These are phyloP conservation scores for Solen grandis DNA, from an alignment of 1,140 invertebrate species.

Conservation along the genomic window DNA sequence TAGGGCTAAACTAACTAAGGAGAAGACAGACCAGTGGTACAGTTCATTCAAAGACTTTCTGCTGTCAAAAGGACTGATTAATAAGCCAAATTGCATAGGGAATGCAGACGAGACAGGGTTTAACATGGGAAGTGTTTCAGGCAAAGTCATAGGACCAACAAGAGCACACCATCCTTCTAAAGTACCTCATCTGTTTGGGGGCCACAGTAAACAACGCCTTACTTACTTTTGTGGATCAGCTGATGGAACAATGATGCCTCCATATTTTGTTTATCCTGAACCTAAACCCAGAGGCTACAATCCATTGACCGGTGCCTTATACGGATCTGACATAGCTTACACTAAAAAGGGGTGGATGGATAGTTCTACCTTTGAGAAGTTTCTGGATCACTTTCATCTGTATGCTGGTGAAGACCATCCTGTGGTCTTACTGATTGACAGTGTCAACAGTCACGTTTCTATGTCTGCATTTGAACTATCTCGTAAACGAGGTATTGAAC, in stretches of 20 bases:
- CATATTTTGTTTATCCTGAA: constrained; percentile 36
- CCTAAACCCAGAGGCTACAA: background rate
- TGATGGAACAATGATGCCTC: constrained; percentile 32
- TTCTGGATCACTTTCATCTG: constrained; percentile 53
- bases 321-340: constrained; percentile 18
- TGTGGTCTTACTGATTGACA: constrained; percentile 53
- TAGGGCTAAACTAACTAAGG: constrained; percentile 3
- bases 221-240: constrained; percentile 27
- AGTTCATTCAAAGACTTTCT: constrained; percentile 25
- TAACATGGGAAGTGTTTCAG: constrained; percentile 19
- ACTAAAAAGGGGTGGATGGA: constrained; percentile 59
- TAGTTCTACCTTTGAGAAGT: constrained; percentile 39
- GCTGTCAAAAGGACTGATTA: constrained; percentile 14
- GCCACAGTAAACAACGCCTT: constrained; percentile 9
- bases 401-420: constrained; percentile 45
- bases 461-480: constrained; percentile 29
- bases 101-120: constrained; percentile 46
- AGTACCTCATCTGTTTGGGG: constrained; percentile 17
- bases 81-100: constrained; percentile 26
- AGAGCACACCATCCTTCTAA: background rate
- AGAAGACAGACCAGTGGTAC: constrained; percentile 24
- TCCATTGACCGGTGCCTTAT: constrained; percentile 4
- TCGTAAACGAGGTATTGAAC: constrained; percentile 22
- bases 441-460: constrained; percentile 41
- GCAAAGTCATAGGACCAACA: constrained; percentile 21